These are phyloP conservation scores for Rutilus rutilus DNA, from an alignment of 2,113 vertebrate species.

Conservation along the genomic window DNA sequence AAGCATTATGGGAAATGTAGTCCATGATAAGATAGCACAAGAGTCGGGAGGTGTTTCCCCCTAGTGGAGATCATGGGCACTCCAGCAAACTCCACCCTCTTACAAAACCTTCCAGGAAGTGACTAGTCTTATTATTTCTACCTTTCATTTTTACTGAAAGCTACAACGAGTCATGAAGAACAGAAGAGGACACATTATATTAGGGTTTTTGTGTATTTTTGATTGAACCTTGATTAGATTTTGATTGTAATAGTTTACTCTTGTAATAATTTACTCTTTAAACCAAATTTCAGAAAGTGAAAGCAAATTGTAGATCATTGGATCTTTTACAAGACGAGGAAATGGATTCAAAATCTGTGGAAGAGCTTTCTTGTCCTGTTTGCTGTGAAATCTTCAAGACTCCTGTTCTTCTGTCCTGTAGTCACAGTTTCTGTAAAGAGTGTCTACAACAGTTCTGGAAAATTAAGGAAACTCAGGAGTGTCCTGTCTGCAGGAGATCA, in stretches of 20 bases:
- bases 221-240: not conserved
- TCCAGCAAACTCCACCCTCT: not conserved
- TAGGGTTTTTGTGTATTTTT: not conserved
- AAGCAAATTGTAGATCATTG: not conserved
- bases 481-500: not conserved
- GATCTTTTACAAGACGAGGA: not conserved
- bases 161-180: not conserved
- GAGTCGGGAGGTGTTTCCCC: no score
- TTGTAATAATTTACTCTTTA: not conserved
- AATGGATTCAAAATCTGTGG: not conserved
- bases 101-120: not conserved
- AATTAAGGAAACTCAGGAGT: not conserved
- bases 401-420: not conserved
- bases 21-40: no score
- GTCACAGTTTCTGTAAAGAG: conserved; percentile 1
- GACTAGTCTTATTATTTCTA: not conserved
- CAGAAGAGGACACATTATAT: not conserved
- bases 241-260: not conserved
- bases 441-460: conserved; percentile 11
- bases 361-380: not conserved
- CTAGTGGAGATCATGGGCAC: no score
- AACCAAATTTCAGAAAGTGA: not conserved
- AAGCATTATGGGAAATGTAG: no score
- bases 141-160: not conserved
- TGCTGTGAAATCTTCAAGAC: not conserved